A percentile compares a stretch with the other conserved stretches of the same genome.
Conservation (phyloP, 1,140 invertebrate species). For the Bombus waltoni region DNA sequence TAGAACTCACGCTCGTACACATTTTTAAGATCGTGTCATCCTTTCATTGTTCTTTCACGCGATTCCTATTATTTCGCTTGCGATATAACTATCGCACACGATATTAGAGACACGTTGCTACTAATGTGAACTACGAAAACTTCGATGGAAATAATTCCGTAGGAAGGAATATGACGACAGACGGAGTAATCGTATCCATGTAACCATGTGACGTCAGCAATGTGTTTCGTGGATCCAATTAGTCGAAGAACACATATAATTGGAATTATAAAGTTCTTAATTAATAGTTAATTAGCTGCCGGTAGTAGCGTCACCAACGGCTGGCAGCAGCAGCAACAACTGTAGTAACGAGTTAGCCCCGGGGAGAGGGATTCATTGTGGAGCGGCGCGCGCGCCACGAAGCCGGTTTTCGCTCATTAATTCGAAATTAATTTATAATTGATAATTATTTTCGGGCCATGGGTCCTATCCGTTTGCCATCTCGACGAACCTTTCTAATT, state of each 20-base stretch:
- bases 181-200: not conserved
- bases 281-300: slow-evolving; percentile 77
- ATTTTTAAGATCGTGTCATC: not conserved
- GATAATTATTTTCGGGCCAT: slow-evolving; percentile 69
- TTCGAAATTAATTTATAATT: slow-evolving; percentile 74
- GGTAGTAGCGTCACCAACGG: slow-evolving; percentile 49
- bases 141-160: slow-evolving; percentile 17
- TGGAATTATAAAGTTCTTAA: slow-evolving; percentile 73
- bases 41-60: not conserved
- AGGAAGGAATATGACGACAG: slow-evolving; percentile 20
- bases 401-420: slow-evolving; percentile 68
- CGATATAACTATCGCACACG: too few species aligned
- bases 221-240: slow-evolving; percentile 75
- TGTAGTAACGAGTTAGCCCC: slow-evolving; percentile 69
- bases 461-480: slow-evolving; percentile 35
- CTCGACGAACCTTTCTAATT: slow-evolving; percentile 23
- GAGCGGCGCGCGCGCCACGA: slow-evolving; percentile 34
- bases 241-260: slow-evolving; percentile 75
- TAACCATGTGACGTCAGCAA: slow-evolving; percentile 50
- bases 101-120: not conserved
- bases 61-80: too few species aligned
- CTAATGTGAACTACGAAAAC: not conserved
- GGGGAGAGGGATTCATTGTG: slow-evolving; percentile 69
- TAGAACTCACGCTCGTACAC: too few species aligned
- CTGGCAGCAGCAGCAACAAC: slow-evolving; percentile 47